phyloP scores from a whole-genome alignment of 2,113 vertebrate species.

The Catharus bicknelli region DNA sequence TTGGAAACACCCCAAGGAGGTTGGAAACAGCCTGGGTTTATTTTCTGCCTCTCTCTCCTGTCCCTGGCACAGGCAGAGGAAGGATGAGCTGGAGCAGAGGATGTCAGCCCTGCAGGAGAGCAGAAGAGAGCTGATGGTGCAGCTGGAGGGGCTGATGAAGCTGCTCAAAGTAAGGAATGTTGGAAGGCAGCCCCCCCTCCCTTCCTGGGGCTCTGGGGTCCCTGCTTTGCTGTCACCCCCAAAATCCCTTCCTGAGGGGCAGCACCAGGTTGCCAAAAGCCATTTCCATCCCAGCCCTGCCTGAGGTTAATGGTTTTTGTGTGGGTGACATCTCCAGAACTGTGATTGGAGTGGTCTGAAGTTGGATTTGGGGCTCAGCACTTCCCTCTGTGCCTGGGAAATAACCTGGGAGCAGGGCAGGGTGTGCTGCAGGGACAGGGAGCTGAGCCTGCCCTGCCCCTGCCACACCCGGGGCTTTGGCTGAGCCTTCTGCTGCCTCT shows the following conservation, averaged over 20 bases:
- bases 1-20: background rate
- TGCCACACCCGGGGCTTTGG: fast-evolving
- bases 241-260: background rate
- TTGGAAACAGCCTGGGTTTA: background rate
- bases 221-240: background rate
- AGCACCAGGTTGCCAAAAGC: background rate
- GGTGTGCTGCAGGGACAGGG: background rate
- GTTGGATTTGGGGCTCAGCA: background rate
- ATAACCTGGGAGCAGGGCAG: background rate
- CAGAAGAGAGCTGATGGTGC: conserved; percentile 93
- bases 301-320: fast-evolving
- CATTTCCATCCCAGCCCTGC: background rate
- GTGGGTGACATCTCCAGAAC: background rate
- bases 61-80: conserved; percentile 83
- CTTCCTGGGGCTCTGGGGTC: fast-evolving
- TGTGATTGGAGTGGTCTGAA: background rate
- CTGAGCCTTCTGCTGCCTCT: fast-evolving
- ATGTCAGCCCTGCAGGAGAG: conserved; percentile 96
- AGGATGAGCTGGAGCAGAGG: conserved; percentile 93
- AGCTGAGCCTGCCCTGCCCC: background rate
- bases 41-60: background rate
- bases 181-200: background rate
- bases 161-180: conserved; percentile 84
- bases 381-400: background rate
- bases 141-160: conserved; percentile 96